phyloP scores from a whole-genome alignment of 1,140 invertebrate genomes.

The Drosophila mauritiana region DNA sequence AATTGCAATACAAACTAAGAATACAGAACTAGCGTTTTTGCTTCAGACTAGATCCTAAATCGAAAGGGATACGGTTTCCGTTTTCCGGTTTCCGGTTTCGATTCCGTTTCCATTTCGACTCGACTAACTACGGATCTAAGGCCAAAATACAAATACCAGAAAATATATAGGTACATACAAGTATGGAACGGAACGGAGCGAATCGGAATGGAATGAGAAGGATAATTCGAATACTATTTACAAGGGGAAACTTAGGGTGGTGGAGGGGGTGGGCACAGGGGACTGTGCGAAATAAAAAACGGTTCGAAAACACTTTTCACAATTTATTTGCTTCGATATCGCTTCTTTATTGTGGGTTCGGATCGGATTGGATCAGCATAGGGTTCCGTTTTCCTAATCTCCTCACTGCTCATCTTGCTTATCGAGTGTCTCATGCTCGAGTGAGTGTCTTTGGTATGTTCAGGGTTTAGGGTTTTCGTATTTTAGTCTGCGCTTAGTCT shows the following conservation, averaged over 20 bases:
- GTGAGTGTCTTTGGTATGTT: conserved; percentile 27
- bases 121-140: conserved; percentile 41
- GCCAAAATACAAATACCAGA: conserved; percentile 41
- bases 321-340: conserved; percentile 35
- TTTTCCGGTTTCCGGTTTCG: neutral
- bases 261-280: conserved; percentile 6
- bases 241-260: conserved; percentile 5
- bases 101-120: conserved; percentile 12
- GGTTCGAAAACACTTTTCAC: conserved; percentile 34
- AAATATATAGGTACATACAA: conserved; percentile 28
- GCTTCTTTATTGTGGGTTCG: conserved; percentile 34
- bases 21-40: conserved; percentile 13
- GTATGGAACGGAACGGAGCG: conserved; percentile 25
- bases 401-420: conserved; percentile 21
- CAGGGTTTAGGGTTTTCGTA: conserved; percentile 20
- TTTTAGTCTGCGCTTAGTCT: conserved; percentile 33
- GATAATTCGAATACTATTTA: conserved; percentile 32
- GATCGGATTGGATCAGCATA: conserved; percentile 29
- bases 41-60: conserved; percentile 24
- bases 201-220: conserved; percentile 34
- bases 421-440: no score
- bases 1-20: conserved; percentile 35
- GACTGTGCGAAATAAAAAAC: conserved; percentile 46
- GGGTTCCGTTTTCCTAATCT: conserved; percentile 19
- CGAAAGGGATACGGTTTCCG: conserved; percentile 14